Conservation (phyloP, 2,113 vertebrate genomes). For the Acanthisitta chloris region DNA sequence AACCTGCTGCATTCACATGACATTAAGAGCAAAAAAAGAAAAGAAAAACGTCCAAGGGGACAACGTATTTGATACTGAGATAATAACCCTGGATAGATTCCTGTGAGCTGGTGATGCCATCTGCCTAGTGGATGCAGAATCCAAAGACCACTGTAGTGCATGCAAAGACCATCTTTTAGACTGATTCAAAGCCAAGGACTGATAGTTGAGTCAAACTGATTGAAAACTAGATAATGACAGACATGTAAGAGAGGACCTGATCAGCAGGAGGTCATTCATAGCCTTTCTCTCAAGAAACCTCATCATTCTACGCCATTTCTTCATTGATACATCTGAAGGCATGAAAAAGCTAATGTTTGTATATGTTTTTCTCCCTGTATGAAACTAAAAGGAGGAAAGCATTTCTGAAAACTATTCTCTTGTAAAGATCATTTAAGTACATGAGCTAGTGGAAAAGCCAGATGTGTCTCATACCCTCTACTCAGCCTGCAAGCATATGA, state of each 20-base stretch:
- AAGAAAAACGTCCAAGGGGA: not conserved
- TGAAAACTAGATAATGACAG: not conserved
- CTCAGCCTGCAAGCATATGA: not conserved
- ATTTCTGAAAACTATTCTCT: not conserved
- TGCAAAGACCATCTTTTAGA: not conserved
- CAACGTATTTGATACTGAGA: not conserved
- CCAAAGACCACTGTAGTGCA: not conserved
- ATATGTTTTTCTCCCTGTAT: rapidly evolving
- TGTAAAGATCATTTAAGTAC: not conserved
- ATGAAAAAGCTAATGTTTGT: not conserved
- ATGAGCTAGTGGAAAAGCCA: not conserved
- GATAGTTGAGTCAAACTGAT: not conserved
- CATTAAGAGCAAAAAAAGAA: not conserved
- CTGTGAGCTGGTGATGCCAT: conserved; percentile 43
- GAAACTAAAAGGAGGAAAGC: not conserved
- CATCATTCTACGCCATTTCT: not conserved
- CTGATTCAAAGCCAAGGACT: not conserved
- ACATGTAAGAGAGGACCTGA: not conserved
- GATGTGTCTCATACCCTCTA: not conserved
- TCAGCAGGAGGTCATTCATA: not conserved
- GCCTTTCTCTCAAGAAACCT: not conserved
- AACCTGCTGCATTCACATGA: not conserved
- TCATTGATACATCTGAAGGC: not conserved
- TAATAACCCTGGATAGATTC: conserved; percentile 44
- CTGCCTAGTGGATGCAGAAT: conserved; percentile 12